Conservation (phyloP, 2,113 vertebrate species). For the Misgurnus mizolepis region DNA sequence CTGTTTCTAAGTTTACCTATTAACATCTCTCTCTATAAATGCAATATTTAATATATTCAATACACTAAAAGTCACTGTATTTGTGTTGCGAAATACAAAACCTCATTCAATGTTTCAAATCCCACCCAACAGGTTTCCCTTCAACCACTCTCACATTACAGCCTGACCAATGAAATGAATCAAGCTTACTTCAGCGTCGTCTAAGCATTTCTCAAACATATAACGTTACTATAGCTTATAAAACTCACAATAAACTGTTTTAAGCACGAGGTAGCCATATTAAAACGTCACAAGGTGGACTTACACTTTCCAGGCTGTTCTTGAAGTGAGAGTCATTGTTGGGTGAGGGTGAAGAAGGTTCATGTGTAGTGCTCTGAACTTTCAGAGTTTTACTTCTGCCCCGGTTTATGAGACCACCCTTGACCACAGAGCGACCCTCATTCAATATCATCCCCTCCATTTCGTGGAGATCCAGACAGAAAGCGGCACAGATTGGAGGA, state of each 20-base stretch:
- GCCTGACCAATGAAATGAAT: slow-evolving; percentile 28
- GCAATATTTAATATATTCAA: too few species aligned
- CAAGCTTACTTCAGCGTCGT: neutral
- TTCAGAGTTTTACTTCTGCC: slow-evolving; percentile 41
- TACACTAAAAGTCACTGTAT: too few species aligned
- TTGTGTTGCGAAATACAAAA: too few species aligned
- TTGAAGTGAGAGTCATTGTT: slow-evolving; percentile 3
- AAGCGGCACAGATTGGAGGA: neutral
- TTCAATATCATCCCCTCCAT: slow-evolving; percentile 41
- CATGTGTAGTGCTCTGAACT: slow-evolving; percentile 9
- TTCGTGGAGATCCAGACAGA: neutral
- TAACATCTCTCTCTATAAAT: too few species aligned
- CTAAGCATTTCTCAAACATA: neutral
- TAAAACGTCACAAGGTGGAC: slow-evolving; percentile 10
- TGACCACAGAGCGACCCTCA: slow-evolving; percentile 28
- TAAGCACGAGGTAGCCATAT: neutral
- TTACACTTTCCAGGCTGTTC: slow-evolving; percentile 41
- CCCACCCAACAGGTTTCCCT: slow-evolving; percentile 27
- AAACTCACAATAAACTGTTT: too few species aligned
- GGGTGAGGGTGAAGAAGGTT: neutral
- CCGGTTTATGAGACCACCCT: slow-evolving; percentile 22
- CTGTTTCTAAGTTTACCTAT: too few species aligned
- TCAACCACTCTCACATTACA: slow-evolving; percentile 15
- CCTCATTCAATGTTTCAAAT: slow-evolving; percentile 8
- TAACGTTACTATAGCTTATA: neutral